Conservation (phyloP, 2,113 vertebrate species). For the Sylvicapra grimmia region DNA sequence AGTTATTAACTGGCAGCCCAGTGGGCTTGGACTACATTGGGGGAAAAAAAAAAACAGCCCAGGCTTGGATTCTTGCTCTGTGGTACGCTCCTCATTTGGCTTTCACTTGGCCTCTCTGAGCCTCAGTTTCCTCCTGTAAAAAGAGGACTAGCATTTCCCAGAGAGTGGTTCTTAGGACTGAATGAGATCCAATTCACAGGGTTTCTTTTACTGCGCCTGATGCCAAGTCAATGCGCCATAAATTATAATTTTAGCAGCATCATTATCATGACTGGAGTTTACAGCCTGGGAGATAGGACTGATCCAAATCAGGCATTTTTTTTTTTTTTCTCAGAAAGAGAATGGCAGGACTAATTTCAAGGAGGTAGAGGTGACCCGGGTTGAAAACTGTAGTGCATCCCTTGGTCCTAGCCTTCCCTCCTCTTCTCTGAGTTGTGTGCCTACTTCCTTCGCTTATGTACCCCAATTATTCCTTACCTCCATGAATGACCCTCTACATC, state of each 20-base stretch:
- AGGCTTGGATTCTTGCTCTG: background rate
- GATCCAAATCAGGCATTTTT: too few species aligned
- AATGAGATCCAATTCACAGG: background rate
- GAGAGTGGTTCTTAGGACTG: background rate
- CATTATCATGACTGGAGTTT: too few species aligned
- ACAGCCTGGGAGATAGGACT: too few species aligned
- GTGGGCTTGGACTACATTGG: background rate
- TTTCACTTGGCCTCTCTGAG: background rate
- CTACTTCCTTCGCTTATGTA: background rate
- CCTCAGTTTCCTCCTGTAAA: background rate
- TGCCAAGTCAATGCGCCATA: background rate
- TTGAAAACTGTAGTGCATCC: background rate
- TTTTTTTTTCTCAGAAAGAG: background rate
- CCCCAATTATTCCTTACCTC: background rate
- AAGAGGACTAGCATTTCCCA: background rate
- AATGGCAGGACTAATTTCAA: background rate
- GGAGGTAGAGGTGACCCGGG: background rate
- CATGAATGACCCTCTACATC: fast-evolving
- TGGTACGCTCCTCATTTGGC: background rate
- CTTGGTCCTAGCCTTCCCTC: background rate
- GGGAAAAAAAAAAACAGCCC: background rate
- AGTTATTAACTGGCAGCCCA: background rate
- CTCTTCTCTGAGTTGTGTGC: background rate
- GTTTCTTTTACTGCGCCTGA: background rate
- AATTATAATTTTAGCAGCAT: too few species aligned